phyloP scores from a whole-genome alignment of 2,113 vertebrate species.

The Fulmarus glacialis region DNA sequence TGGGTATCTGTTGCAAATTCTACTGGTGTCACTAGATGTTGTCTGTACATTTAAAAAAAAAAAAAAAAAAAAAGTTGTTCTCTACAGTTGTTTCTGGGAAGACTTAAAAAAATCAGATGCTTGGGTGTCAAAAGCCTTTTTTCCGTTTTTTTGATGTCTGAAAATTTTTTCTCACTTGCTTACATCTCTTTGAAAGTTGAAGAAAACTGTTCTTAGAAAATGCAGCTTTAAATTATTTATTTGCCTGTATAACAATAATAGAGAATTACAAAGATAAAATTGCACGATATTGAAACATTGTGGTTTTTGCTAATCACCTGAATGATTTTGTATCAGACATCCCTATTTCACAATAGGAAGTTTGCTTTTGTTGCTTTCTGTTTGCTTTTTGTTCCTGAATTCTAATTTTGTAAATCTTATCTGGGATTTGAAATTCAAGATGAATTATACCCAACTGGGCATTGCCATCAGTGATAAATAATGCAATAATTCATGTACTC shows the following conservation, averaged over 20 bases:
- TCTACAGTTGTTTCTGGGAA: background rate
- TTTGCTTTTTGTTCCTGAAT: background rate
- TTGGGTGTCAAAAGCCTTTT: background rate
- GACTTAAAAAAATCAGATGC: background rate
- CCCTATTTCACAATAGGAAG: background rate
- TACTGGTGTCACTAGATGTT: background rate
- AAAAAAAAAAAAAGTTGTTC: background rate
- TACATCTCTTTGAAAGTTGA: background rate
- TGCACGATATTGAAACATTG: accelerated
- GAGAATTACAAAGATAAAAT: background rate
- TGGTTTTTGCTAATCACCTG: background rate
- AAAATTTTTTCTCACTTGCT: background rate
- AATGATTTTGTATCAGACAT: background rate
- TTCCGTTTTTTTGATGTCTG: background rate
- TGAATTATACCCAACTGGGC: background rate
- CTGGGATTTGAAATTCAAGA: background rate
- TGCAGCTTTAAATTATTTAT: background rate
- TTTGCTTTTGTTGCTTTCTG: background rate
- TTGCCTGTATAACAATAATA: background rate
- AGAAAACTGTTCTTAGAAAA: background rate
- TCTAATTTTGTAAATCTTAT: background rate
- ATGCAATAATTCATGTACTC: background rate
- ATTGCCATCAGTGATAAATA: background rate
- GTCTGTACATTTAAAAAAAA: accelerated
- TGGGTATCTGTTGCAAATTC: background rate